Base-by-base conservation (phyloP, 2,113 vertebrate genomes). In the Epinephelus lanceolatus region DNA sequence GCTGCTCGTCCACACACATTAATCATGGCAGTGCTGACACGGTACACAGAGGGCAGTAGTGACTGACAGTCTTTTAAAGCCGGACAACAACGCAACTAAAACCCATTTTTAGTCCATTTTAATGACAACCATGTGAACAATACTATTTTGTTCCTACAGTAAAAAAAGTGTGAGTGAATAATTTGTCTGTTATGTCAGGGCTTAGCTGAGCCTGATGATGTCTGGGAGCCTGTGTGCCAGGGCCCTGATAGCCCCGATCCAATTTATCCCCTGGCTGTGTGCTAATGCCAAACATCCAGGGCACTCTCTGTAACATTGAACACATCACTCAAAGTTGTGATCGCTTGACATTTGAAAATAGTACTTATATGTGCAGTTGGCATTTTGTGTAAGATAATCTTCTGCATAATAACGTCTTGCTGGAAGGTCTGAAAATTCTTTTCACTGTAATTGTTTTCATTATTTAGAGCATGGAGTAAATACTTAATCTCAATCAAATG, bases 261-360 rank as follows among this genome's bases (percentile, higher is more conserved):
- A 78, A 30, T 88, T 89, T 66, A 65, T 55, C 61, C 79, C 14
- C 40, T 59, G 78, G 75, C 77, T 74, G 71, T 70, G 47, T 25
- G 51, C 21, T 76, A 55, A 83, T 63, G 85, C 81, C 71, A 86
- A 37, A 77, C 73, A 88, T 85, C 60, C 56, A 27, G 72, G 80
- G 51, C 77, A 77, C 67, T 78, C 13, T 90, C 55, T 65, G 60
- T 78, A 75, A 88, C 86, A 78, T 9, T 83, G 76, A 83, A 71
- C 75, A 72, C 67, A 76, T 80, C 81, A 82, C 73, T 89, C 78
- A 89, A 69, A 86, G 80, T 65, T 86, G 59, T 86, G 80, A 80
- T 88, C 78, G 56, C 76, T 67, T 92, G 88, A 81, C 90, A 85
- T 86, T 92, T 86, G 40, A 68, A 56, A 76, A 76, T 61, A 78